Evolutionary conservation across 2,113 vertebrate genomes (phyloP), one percentile per base, ranked within the genome.

Genomic region (Scomber japonicus): DNA sequence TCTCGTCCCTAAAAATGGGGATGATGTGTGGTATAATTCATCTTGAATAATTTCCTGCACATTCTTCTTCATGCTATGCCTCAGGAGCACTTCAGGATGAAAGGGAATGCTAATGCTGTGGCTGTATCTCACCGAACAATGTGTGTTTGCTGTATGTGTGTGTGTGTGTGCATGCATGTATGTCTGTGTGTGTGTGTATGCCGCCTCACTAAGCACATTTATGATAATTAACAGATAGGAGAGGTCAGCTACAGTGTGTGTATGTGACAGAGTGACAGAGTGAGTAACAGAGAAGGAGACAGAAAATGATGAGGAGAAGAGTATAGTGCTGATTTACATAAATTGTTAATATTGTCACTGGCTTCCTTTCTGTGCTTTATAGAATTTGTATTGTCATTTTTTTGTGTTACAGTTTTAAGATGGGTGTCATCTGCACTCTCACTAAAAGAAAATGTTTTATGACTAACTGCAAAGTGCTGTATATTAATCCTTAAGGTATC

Each of bases 181-280:
- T 40, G 56, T 68, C 31, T 53, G 14, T 62, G 65, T 49, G 13
- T 44, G 30, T 54, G 53, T 56, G 62, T 75, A 19, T 67, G 74
- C 69, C 67, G 70, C 73, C 84, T 90, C 78, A 78, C 83, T 79
- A 90, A 86, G 84, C 82, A 91, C 80, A 84, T 93, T 91, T 87
- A 89, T 93, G 91, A 89, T 92, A 94, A 94, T 95, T 93, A 94
- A 92, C 80, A 78, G 73, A 84, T 67, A 86, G 80, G 14, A 73
- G 81, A 90, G 80, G 72, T 82, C 78, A 88, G 68, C 61, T 62
- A 57, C 66, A 64, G 67, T 71, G 60, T 78, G 81, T 82, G 71
- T 66, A 12, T 76, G 73, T 72, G 67, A 50, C 35, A 49, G 48
- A 35, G 48, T 16, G 24, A 44, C 19, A 45, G 63, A 60, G 45